Evolutionary conservation across 2,797 vertebrate genomes (phyloP).

Genomic region (Potorous gilbertii): DNA sequence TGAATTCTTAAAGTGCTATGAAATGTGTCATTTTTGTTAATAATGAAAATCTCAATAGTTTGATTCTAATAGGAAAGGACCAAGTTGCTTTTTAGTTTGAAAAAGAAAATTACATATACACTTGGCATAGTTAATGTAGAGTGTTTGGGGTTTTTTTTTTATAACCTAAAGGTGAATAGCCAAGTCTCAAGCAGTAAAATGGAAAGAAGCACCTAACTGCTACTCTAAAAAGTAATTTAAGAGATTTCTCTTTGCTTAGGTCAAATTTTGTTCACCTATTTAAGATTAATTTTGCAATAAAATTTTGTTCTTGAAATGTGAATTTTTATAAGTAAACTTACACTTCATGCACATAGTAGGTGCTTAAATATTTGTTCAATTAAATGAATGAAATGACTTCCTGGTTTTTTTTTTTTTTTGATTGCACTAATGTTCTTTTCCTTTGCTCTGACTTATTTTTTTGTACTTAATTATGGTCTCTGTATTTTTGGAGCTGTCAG

Average conservation of each 20-base stretch:
- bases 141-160: background rate
- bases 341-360: background rate
- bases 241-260: background rate
- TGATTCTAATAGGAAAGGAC: constrained; percentile 26
- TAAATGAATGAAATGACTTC: background rate
- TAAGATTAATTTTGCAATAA: background rate
- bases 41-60: background rate
- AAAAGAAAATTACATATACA: background rate
- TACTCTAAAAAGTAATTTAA: background rate
- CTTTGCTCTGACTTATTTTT: background rate
- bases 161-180: background rate
- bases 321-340: background rate
- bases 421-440: background rate
- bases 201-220: background rate
- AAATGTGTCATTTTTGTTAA: constrained; percentile 2
- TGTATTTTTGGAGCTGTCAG: background rate
- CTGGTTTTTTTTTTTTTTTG: background rate
- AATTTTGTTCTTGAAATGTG: background rate
- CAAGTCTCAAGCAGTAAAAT: background rate
- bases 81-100: background rate
- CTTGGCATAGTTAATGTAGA: background rate
- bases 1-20: constrained; percentile 10
- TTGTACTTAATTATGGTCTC: background rate
- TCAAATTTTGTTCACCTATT: background rate
- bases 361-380: background rate